phyloP scores from a whole-genome alignment of 1,140 invertebrate species.

The Neodiprion lecontei region DNA sequence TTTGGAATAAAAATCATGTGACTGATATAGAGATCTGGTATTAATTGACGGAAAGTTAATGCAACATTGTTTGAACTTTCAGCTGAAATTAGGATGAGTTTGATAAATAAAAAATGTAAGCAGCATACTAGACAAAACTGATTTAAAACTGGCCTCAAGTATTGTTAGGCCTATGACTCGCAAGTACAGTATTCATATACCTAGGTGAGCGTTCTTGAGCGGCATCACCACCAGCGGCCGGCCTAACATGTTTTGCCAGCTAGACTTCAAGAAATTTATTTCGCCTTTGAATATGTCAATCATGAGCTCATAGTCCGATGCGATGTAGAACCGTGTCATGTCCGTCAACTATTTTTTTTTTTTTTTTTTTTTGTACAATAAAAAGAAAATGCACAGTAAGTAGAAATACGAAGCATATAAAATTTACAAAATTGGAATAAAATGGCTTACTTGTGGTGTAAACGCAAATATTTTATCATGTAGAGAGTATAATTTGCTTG shows the following conservation, averaged over 20 bases:
- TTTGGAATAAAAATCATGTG: too few species aligned
- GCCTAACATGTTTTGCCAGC: constrained; percentile 94
- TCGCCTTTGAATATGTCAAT: constrained; percentile 96
- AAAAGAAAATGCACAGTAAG: constrained; percentile 12
- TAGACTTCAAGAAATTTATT: constrained; percentile 95
- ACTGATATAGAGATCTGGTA: too few species aligned
- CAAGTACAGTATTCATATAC: constrained; percentile 66
- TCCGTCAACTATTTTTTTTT: constrained; percentile 85
- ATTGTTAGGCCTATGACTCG: constrained; percentile 29
- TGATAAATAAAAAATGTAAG: too few species aligned
- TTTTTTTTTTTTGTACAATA: constrained; percentile 7
- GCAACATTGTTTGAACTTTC: too few species aligned
- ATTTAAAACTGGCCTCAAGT: background rate
- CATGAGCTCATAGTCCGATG: constrained; percentile 95
- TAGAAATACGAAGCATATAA: constrained; percentile 27
- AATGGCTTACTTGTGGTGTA: constrained; percentile 88
- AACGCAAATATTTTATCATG: constrained; percentile 97
- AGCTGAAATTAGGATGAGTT: too few species aligned
- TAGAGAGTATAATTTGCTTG: constrained; percentile 97
- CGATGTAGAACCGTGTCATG: constrained; percentile 94
- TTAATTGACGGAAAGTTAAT: too few species aligned
- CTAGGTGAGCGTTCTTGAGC: constrained; percentile 90
- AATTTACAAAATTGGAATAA: constrained; percentile 37
- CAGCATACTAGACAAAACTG: too few species aligned
- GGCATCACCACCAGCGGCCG: constrained; percentile 89